phyloP scores from a whole-genome alignment of 2,113 vertebrate species.

The Hippocampus barbouri region DNA sequence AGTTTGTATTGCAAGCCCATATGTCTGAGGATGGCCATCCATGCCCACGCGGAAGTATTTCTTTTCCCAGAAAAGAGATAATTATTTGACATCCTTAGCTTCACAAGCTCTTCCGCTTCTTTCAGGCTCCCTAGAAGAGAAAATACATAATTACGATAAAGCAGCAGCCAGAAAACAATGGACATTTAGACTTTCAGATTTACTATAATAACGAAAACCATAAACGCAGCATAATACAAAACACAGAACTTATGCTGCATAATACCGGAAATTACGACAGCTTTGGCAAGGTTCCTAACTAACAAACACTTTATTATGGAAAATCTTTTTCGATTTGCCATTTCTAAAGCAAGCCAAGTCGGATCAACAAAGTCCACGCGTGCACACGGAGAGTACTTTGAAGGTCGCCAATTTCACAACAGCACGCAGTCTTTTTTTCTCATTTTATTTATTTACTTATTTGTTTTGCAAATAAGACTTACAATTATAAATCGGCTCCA shows the following conservation, averaged over 20 bases:
- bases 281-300: background rate
- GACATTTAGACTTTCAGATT: background rate
- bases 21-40: conserved; percentile 66
- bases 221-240: background rate
- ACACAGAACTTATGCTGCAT: background rate
- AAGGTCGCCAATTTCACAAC: background rate
- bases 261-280: background rate
- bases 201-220: no score
- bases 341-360: background rate
- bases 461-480: background rate
- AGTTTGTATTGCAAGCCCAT: conserved; percentile 67
- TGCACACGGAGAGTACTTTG: background rate
- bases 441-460: no score
- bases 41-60: conserved; percentile 59
- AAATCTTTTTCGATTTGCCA: background rate
- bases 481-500: conserved; percentile 43
- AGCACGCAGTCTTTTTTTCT: background rate
- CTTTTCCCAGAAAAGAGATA: conserved; percentile 64
- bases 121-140: conserved; percentile 48
- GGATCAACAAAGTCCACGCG: background rate
- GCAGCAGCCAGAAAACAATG: background rate
- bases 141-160: background rate
- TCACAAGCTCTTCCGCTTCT: conserved; percentile 60
- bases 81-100: conserved; percentile 62
- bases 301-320: background rate